Evolutionary conservation across 2,888 invertebrate species (phyloP).

Genomic region (Amphipyra tragopoginis): DNA sequence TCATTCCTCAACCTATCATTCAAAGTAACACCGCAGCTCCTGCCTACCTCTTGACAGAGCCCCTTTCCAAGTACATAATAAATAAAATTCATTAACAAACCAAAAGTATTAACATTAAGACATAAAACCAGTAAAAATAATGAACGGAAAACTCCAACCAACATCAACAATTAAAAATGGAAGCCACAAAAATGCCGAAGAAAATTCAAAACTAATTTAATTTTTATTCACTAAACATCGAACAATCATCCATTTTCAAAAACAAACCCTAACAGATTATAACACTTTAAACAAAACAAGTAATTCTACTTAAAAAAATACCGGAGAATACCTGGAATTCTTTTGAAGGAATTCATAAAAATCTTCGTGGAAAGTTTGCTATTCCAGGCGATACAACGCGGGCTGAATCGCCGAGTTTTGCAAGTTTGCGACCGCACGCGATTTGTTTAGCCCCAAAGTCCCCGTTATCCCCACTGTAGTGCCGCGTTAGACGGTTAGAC

Average conservation of each 20-base stretch:
- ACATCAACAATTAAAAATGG: background rate
- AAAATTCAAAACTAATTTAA: conserved; percentile 12
- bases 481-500: conserved; percentile 18
- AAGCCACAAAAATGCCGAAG: conserved; percentile 13
- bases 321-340: conserved; percentile 18
- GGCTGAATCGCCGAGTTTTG: conserved; percentile 10
- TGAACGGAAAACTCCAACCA: background rate
- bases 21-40: no score
- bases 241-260: conserved; percentile 29
- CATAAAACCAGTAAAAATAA: background rate
- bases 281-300: conserved; percentile 39
- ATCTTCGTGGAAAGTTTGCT: conserved; percentile 31
- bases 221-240: conserved; percentile 17
- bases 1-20: no score
- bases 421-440: conserved; percentile 43
- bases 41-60: no score
- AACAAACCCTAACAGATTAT: conserved; percentile 36
- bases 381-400: background rate
- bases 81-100: no score
- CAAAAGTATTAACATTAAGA: no score
- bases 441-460: conserved; percentile 50
- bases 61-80: no score
- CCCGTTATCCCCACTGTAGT: conserved; percentile 28
- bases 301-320: conserved; percentile 37
- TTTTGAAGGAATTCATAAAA: conserved; percentile 44